Conservation (phyloP, 1,140 invertebrate species). For the Ridgeia piscesae region DNA sequence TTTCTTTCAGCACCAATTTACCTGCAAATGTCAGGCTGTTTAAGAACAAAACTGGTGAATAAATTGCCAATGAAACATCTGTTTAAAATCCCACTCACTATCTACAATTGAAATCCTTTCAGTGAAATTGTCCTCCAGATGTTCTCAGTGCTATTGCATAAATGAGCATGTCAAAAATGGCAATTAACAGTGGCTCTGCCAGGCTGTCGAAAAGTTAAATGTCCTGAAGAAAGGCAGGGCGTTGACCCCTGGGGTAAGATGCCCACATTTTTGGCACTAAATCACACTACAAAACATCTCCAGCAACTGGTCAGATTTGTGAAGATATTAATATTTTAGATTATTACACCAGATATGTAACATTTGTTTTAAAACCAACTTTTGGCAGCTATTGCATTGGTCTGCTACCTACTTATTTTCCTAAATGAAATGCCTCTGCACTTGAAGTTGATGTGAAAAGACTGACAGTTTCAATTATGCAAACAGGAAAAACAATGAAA, state of each 20-base stretch:
- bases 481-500: neutral
- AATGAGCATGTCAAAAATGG: neutral
- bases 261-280: neutral
- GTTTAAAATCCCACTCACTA: neutral
- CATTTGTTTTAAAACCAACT: neutral
- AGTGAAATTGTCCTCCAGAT: neutral
- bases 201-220: neutral
- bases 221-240: neutral
- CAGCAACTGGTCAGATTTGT: neutral
- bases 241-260: neutral
- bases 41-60: neutral
- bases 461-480: neutral
- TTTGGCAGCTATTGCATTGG: neutral
- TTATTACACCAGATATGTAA: neutral
- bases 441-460: neutral
- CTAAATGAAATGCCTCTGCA: no score
- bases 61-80: neutral
- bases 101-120: neutral
- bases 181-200: neutral
- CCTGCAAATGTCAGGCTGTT: neutral
- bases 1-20: neutral
- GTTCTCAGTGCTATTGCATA: neutral
- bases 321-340: neutral
- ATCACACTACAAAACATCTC: neutral
- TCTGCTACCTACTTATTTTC: neutral